phyloP scores from a whole-genome alignment of 2,113 vertebrate species.

The Sinocyclocheilus rhinocerous region DNA sequence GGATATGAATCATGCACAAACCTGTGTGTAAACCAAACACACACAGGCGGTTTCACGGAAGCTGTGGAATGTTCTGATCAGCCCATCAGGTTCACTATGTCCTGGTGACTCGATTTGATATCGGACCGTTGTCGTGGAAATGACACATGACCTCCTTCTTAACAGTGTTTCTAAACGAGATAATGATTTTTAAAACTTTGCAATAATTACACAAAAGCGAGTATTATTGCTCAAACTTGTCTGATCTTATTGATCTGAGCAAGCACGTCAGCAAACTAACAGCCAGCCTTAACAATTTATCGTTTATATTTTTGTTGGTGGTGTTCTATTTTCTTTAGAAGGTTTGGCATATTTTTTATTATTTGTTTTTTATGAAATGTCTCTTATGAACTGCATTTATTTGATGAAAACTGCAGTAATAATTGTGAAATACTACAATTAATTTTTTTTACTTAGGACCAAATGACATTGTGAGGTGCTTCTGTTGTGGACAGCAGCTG shows the following conservation, averaged over 20 bases:
- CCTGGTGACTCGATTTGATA: background rate
- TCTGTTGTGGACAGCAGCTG: conserved; percentile 88
- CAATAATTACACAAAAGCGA: background rate
- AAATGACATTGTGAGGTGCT: conserved; percentile 86
- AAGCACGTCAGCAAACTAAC: background rate
- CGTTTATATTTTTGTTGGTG: too few relatives aligned
- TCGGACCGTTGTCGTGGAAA: background rate
- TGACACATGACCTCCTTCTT: background rate
- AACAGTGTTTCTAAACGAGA: background rate
- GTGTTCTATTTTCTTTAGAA: too few relatives aligned
- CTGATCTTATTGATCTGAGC: background rate
- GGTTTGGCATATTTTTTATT: background rate
- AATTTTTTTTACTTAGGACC: conserved; percentile 67
- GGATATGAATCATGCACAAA: background rate
- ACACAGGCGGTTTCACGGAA: background rate
- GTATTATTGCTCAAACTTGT: background rate
- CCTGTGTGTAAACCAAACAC: background rate
- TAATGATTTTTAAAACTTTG: background rate
- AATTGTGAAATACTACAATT: too few relatives aligned
- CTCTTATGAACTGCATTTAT: background rate
- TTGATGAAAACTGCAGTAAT: background rate
- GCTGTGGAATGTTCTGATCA: conserved; percentile 6
- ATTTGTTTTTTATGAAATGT: background rate
- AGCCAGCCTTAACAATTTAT: background rate
- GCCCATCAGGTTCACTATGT: background rate